Conservation (phyloP, 2,888 invertebrate genomes). For the Drosophila bunnanda region DNA sequence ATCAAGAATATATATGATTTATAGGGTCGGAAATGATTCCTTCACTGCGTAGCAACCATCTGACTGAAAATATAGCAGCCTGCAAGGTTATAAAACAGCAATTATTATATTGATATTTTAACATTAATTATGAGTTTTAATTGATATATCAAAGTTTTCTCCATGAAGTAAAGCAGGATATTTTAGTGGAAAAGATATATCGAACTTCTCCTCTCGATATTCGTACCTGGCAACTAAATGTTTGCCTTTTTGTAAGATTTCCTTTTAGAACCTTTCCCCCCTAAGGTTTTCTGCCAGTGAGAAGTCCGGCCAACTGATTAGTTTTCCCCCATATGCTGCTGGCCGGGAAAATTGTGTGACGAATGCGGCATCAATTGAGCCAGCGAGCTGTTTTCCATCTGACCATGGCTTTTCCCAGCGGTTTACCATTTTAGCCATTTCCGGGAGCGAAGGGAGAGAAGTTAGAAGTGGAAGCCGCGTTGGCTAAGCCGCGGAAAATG, state of each 20-base stretch:
- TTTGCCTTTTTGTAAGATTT: background rate
- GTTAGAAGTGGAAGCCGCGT: conserved; percentile 1
- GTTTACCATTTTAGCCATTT: conserved; percentile 76
- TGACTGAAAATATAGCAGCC: too few species aligned
- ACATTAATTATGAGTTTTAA: too few species aligned
- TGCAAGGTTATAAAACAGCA: too few species aligned
- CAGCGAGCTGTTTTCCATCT: conserved; percentile 60
- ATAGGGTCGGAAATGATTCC: too few species aligned
- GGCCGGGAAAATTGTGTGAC: conserved; percentile 36
- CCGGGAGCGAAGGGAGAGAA: conserved; percentile 46
- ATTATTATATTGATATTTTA: too few species aligned
- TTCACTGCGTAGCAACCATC: too few species aligned
- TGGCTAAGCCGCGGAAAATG: conserved; percentile 47
- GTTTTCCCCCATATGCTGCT: conserved; percentile 36
- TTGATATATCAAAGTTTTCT: too few species aligned
- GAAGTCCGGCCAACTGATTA: conserved; percentile 18
- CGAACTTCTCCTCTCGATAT: background rate
- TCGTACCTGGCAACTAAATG: background rate
- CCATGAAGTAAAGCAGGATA: too few species aligned
- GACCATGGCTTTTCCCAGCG: conserved; percentile 58
- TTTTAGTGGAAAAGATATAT: too few species aligned
- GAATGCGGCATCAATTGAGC: conserved; percentile 43
- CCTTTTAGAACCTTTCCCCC: background rate
- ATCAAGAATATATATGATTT: too few species aligned
- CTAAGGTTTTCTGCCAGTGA: conserved; percentile 1